Evolutionary conservation across 2,888 invertebrate genomes (phyloP).

Genomic region (Drosophila stalkeri): DNA sequence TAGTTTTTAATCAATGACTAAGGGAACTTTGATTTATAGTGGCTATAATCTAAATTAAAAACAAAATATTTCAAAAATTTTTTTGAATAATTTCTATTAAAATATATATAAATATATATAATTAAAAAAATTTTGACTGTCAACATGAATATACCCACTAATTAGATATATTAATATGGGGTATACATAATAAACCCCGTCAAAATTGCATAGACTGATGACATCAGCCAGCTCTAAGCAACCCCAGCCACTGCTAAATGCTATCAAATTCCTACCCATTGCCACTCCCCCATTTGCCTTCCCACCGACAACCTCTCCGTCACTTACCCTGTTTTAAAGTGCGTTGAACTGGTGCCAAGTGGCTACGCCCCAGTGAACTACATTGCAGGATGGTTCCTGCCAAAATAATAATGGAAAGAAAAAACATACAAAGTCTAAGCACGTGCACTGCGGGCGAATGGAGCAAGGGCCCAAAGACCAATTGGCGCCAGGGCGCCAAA

Average conservation of each 20-base stretch:
- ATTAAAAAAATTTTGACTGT: neutral
- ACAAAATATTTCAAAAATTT: too few relatives aligned
- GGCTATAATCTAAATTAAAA: too few relatives aligned
- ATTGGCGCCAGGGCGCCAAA: slow-evolving; percentile 60
- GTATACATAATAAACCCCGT: neutral
- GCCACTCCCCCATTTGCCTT: neutral
- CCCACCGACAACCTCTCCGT: too few relatives aligned
- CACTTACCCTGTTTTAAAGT: slow-evolving; percentile 53
- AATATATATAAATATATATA: neutral
- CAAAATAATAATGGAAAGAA: slow-evolving; percentile 49
- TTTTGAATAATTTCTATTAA: too few relatives aligned
- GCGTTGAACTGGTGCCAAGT: slow-evolving; percentile 78
- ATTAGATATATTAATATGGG: neutral
- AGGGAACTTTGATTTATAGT: too few relatives aligned
- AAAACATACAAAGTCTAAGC: slow-evolving; percentile 48
- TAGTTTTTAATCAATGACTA: neutral
- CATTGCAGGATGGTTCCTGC: slow-evolving; percentile 59
- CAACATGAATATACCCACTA: neutral
- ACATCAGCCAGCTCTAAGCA: slow-evolving; percentile 69
- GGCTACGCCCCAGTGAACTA: slow-evolving; percentile 76
- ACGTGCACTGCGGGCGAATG: slow-evolving; percentile 51
- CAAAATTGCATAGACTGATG: slow-evolving; percentile 54
- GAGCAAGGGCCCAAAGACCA: slow-evolving; percentile 29
- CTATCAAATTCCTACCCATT: neutral
- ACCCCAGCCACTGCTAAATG: slow-evolving; percentile 16